Conservation (phyloP, 2,888 invertebrate species). For the Pheosia tremula region DNA sequence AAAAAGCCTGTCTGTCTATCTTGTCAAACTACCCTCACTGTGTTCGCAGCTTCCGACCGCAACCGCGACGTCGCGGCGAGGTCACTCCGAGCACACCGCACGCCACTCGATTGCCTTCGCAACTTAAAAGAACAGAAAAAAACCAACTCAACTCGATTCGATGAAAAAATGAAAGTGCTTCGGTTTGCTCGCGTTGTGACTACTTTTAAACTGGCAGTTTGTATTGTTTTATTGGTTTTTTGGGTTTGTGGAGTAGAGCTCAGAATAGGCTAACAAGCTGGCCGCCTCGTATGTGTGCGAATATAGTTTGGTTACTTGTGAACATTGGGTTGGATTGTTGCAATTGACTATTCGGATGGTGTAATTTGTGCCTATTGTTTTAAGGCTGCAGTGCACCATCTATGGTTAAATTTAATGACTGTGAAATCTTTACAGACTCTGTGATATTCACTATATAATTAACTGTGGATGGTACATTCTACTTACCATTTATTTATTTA, state of each 20-base stretch:
- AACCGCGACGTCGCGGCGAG: neutral
- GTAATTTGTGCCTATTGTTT: too few species aligned
- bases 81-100: slow-evolving; percentile 5
- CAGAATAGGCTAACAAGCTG: neutral
- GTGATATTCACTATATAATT: too few species aligned
- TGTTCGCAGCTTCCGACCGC: neutral
- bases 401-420: too few species aligned
- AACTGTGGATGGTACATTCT: too few species aligned
- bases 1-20: too few species aligned
- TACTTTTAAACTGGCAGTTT: neutral
- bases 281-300: neutral
- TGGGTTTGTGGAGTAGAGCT: neutral
- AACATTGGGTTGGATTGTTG: too few species aligned
- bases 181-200: neutral
- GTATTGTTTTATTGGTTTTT: neutral
- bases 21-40: neutral
- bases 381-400: too few species aligned
- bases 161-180: neutral
- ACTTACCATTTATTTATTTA: too few species aligned
- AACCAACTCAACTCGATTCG: neutral
- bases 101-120: slow-evolving; percentile 8
- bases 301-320: too few species aligned
- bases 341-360: too few species aligned
- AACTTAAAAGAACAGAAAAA: neutral
- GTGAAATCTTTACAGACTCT: too few species aligned